Percentiles rank a stretch among this genome's conserved stretches.
Evolutionary conservation across 2,797 vertebrate species (phyloP).

Genomic region (Tokudaia muenninki): DNA sequence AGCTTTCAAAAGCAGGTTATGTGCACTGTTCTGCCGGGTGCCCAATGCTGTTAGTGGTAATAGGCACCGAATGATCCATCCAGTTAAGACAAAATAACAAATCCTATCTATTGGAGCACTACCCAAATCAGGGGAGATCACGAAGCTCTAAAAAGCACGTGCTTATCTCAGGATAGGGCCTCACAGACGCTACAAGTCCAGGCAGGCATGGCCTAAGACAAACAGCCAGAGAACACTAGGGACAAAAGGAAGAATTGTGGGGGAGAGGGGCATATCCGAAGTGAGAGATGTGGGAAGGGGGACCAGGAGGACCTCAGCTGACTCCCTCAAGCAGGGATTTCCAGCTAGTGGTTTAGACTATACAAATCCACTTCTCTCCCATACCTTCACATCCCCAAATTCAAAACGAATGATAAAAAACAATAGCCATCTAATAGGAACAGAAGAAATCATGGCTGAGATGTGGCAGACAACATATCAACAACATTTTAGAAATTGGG

Average conservation of each 20-base stretch:
- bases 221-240: neutral
- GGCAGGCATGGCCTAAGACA: neutral
- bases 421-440: neutral
- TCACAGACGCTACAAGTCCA: neutral
- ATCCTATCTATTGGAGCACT: constrained; percentile 1
- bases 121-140: neutral
- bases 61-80: neutral
- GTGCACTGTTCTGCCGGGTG: neutral
- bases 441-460: neutral
- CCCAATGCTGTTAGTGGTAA: neutral
- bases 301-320: too few relatives aligned
- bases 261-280: neutral
- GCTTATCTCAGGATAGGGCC: neutral
- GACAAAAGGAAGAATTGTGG: neutral
- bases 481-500: constrained; percentile 11
- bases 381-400: neutral
- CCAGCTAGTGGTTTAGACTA: neutral
- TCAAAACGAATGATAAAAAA: constrained; percentile 41
- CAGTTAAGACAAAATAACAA: constrained; percentile 50
- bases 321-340: neutral
- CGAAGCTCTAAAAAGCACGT: constrained; percentile 33
- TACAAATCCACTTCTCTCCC: neutral
- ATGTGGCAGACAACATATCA: neutral
- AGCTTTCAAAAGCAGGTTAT: constrained; percentile 7
- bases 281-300: too few relatives aligned